These are phyloP conservation scores for Drosophila oshimai DNA, from an alignment of 1,140 invertebrate species.

Conservation along the genomic window DNA sequence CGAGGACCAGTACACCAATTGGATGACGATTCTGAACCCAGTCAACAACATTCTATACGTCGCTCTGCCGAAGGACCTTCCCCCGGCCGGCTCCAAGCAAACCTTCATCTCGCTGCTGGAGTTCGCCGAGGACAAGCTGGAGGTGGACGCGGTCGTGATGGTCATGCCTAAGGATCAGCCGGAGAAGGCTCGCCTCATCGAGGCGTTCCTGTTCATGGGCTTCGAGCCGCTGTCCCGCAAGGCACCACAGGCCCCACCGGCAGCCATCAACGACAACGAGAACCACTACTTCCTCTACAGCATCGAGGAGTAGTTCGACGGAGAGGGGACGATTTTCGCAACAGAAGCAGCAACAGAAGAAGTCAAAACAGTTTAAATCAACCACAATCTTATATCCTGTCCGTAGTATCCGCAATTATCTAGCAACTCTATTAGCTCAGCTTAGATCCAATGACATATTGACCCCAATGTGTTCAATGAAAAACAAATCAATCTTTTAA, in stretches of 20 bases:
- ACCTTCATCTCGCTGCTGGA: slow-evolving; percentile 96
- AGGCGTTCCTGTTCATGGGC: slow-evolving; percentile 98
- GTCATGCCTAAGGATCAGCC: slow-evolving; percentile 92
- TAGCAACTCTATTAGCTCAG: neutral
- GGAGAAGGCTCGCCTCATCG: slow-evolving; percentile 92
- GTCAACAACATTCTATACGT: slow-evolving; percentile 90
- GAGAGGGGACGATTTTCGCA: slow-evolving; percentile 45
- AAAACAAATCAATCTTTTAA: slow-evolving; percentile 18
- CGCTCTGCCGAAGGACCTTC: slow-evolving; percentile 91
- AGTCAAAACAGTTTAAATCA: slow-evolving; percentile 8
- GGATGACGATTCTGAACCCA: slow-evolving; percentile 91
- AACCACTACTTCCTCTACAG: slow-evolving; percentile 80
- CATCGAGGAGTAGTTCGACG: slow-evolving; percentile 75
- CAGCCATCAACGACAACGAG: slow-evolving; percentile 83
- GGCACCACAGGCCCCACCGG: slow-evolving; percentile 87
- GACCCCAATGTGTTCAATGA: slow-evolving; percentile 67
- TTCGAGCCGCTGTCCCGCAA: slow-evolving; percentile 93
- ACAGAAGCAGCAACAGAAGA: neutral
- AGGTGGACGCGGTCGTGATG: slow-evolving; percentile 86
- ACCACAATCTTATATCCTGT: slow-evolving; percentile 2
- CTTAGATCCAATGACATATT: slow-evolving; percentile 48
- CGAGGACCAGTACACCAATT: slow-evolving; percentile 88
- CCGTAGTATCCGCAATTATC: slow-evolving; percentile 31
- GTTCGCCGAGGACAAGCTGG: slow-evolving; percentile 96
- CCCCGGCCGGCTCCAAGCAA: slow-evolving; percentile 95